Evolutionary conservation across 2,888 invertebrate genomes (phyloP).

Genomic region (Drosophila silvestris): DNA sequence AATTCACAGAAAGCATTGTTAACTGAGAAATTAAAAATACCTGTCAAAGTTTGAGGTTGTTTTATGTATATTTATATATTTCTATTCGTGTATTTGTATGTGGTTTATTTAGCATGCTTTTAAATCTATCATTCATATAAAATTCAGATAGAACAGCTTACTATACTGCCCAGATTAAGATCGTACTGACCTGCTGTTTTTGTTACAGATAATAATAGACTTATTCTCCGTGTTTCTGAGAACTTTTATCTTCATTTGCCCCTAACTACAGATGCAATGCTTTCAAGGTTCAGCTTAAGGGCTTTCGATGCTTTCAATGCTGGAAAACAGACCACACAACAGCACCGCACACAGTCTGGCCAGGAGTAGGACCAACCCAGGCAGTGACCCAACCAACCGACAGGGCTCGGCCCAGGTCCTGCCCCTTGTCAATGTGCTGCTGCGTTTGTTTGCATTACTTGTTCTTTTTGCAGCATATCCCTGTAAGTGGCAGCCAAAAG

Average conservation of each 20-base stretch:
- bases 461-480: constrained; percentile 59
- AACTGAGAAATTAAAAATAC: background rate
- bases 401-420: constrained; percentile 3
- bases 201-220: constrained; percentile 1
- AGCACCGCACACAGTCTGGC: constrained; percentile 28
- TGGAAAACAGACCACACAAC: constrained; percentile 43
- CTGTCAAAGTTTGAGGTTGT: background rate
- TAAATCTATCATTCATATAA: background rate
- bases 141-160: background rate
- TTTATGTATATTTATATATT: background rate
- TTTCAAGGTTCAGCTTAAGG: constrained; percentile 20
- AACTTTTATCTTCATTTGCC: constrained; percentile 10
- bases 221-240: constrained; percentile 8
- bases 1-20: background rate
- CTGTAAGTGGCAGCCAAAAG: constrained; percentile 14
- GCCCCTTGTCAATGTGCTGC: constrained; percentile 56
- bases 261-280: constrained; percentile 4
- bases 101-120: constrained; percentile 2
- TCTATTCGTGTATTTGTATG: background rate
- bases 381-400: background rate
- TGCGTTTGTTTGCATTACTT: constrained; percentile 76
- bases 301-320: constrained; percentile 6
- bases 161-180: background rate
- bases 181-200: constrained; percentile 6
- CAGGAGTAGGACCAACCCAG: background rate